Evolutionary conservation across 2,888 invertebrate genomes (phyloP).

Genomic region (Hypercompe scribonia): DNA sequence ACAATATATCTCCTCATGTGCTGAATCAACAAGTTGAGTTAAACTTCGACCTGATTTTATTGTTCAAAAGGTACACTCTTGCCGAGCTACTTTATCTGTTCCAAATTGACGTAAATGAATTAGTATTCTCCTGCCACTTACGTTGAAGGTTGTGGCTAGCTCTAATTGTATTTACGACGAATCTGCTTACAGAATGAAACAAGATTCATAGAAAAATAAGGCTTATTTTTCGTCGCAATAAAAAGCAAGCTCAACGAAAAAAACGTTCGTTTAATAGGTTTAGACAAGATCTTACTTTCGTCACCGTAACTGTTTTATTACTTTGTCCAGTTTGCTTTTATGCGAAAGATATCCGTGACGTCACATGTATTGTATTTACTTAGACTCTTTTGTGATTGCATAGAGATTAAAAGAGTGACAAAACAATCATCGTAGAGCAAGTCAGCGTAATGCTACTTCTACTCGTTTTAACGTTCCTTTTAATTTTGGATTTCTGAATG

Average conservation of each 20-base stretch:
- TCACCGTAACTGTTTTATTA: not conserved
- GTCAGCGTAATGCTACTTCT: not conserved
- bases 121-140: not conserved
- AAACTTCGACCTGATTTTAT: not conserved
- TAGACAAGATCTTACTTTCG: not conserved
- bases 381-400: not conserved
- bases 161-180: not conserved
- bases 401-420: not conserved
- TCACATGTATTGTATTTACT: not conserved
- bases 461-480: not conserved
- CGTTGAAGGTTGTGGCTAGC: not conserved
- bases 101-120: slow-evolving; percentile 1
- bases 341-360: not conserved
- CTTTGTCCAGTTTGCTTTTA: not conserved
- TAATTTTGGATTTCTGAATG: not conserved
- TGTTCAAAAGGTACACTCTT: not conserved
- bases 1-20: slow-evolving; percentile 1
- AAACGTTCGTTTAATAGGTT: not conserved
- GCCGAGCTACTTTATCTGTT: not conserved
- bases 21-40: not conserved
- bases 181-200: not conserved
- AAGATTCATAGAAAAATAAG: not conserved
- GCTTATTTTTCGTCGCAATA: not conserved
- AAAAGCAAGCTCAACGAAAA: slow-evolving; percentile 1
- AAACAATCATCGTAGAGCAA: not conserved